phyloP scores from a whole-genome alignment of 2,797 vertebrate species.

The Tragelaphus eurycerus region DNA sequence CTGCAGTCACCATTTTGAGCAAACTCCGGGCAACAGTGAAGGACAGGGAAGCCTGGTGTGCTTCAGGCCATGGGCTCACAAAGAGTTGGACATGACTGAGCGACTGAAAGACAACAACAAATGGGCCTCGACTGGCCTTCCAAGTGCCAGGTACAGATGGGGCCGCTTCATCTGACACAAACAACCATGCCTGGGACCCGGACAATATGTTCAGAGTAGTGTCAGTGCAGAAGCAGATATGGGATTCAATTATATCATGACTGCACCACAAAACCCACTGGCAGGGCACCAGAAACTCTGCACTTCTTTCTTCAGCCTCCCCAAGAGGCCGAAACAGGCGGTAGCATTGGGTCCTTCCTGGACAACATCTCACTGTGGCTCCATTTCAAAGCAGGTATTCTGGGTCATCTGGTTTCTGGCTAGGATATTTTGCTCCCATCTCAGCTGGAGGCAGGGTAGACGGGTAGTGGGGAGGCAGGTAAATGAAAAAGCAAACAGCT shows the following conservation, averaged over 20 bases:
- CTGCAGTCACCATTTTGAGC: too few relatives aligned
- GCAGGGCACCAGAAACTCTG: neutral
- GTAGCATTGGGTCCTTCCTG: neutral
- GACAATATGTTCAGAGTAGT: fast-evolving
- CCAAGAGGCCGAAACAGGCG: neutral
- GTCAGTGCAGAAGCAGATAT: neutral
- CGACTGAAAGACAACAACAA: neutral
- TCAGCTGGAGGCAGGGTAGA: neutral
- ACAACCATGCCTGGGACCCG: neutral
- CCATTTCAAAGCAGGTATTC: conserved; percentile 44
- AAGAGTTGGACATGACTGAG: neutral
- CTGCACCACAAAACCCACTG: neutral
- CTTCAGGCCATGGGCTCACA: neutral
- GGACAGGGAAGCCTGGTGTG: neutral
- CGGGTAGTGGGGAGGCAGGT: neutral
- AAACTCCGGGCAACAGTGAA: neutral
- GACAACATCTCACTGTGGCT: neutral
- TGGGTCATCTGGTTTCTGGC: conserved; percentile 48
- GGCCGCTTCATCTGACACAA: neutral
- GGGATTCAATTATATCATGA: neutral
- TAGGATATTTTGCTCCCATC: conserved; percentile 68
- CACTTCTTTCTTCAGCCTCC: neutral
- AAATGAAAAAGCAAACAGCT: conserved; percentile 77
- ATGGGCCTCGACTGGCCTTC: neutral
- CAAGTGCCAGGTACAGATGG: neutral